These are phyloP conservation scores for Amblyornis subalaris DNA, from an alignment of 2,113 vertebrate species.

Conservation along the genomic window DNA sequence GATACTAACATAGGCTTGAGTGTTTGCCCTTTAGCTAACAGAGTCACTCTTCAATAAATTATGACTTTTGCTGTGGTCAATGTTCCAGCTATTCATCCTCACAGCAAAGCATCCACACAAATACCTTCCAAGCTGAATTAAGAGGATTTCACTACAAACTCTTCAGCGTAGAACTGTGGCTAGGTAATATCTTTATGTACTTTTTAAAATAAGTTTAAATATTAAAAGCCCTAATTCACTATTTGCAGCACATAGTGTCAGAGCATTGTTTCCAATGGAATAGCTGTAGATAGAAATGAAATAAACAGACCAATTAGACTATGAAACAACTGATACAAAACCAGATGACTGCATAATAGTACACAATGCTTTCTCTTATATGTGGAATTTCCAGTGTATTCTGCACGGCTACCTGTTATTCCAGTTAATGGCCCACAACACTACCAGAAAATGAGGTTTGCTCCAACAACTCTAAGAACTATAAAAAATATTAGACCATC, in stretches of 20 bases:
- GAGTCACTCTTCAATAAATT: neutral
- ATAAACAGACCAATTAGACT: neutral
- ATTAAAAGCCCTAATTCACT: neutral
- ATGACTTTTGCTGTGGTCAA: neutral
- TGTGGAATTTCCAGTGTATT: neutral
- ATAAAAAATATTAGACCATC: neutral
- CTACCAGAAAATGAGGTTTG: neutral
- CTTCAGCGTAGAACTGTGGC: neutral
- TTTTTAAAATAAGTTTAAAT: neutral
- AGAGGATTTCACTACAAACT: neutral
- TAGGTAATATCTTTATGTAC: neutral
- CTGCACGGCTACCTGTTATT: neutral
- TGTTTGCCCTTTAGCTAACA: neutral
- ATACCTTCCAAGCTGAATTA: neutral
- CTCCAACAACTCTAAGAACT: neutral
- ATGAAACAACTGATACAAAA: neutral
- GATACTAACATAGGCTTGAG: neutral
- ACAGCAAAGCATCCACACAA: neutral
- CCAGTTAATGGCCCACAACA: neutral
- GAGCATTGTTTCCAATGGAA: neutral
- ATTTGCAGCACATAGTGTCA: neutral
- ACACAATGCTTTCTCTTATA: neutral
- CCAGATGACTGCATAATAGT: neutral
- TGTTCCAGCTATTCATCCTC: neutral
- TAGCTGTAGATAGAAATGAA: neutral